Evolutionary conservation across 2,797 vertebrate species (phyloP), one percentile per base, ranked within the genome.

Genomic region (Thalassophryne amazonica): DNA sequence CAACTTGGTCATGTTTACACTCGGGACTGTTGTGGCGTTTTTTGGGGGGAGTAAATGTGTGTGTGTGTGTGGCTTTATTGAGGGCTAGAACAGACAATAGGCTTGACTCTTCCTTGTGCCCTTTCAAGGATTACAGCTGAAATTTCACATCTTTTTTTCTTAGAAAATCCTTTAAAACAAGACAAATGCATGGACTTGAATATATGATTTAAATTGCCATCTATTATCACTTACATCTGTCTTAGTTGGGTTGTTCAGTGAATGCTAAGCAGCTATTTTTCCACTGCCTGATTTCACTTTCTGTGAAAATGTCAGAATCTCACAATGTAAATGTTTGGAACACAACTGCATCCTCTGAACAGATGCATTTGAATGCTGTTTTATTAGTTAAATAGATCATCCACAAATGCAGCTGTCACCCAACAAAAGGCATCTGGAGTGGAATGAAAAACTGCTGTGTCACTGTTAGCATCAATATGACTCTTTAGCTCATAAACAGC

Each of bases 301-400:
- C 54, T 63, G 58, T 58, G 80, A 76, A 88, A 90, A 88, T 89
- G 86, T 88, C 83, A 91, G 70, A 57, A 4, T 54, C 53, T 80
- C 47, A 59, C 64, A 69, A 60, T 60, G 65, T 64, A 71, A 48
- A 46, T 64, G 42, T 67, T 81, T 80, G 76, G 71, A 80, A 63
- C 62, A 60, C 51, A 52, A 81, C 63, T 42, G 65, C 62, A 51
- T 78, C 38, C 49, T 57, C 67, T 27, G 70, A 88, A 60, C 87
- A 89, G 80, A 90, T 87, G 82, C 82, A 80, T 86, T 86, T 83
- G 87, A 84, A 86, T 73, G 85, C 67, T 46, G 70, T 74, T 78
- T 85, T 86, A 80, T 89, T 89, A 85, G 84, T 84, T 85, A 81
- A 86, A 87, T 83, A 71, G 78, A 86, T 88, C 76, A 79, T 86